phyloP scores from a whole-genome alignment of 2,797 vertebrate genomes.

The Chaenodraco wilsoni region DNA sequence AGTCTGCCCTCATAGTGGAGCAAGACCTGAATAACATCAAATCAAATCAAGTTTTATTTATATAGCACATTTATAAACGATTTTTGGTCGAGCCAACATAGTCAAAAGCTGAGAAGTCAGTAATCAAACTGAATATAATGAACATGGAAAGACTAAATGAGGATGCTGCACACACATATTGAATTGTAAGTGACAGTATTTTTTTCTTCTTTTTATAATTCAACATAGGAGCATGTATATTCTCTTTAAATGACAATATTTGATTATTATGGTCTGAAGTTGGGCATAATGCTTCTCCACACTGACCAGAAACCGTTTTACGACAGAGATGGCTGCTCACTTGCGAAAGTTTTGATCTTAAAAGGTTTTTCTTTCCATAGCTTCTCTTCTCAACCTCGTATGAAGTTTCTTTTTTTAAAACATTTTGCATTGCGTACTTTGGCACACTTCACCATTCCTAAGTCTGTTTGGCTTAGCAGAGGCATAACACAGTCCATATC shows the following conservation, averaged over 20 bases:
- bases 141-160: slow-evolving; percentile 8
- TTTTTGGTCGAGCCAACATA: neutral
- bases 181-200: slow-evolving; percentile 22
- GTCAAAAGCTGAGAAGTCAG: slow-evolving; percentile 34
- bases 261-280: neutral
- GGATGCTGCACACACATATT: neutral
- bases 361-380: slow-evolving; percentile 59
- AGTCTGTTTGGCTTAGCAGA: slow-evolving; percentile 84
- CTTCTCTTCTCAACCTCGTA: slow-evolving; percentile 57
- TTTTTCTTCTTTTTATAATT: neutral
- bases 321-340: slow-evolving; percentile 26
- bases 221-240: neutral
- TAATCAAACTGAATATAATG: slow-evolving; percentile 3
- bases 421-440: slow-evolving; percentile 80
- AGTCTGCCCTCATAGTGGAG: slow-evolving; percentile 11
- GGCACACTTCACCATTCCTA: slow-evolving; percentile 76
- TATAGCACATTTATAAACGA: too few species aligned
- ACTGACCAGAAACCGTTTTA: slow-evolving; percentile 16
- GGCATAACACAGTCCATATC: slow-evolving; percentile 77
- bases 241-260: neutral
- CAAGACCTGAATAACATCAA: slow-evolving; percentile 9
- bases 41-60: too few species aligned
- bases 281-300: neutral
- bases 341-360: slow-evolving; percentile 35
- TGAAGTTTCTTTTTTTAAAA: slow-evolving; percentile 67